Conservation (phyloP, 2,888 invertebrate genomes). For the Cryptocephalus primarius region DNA sequence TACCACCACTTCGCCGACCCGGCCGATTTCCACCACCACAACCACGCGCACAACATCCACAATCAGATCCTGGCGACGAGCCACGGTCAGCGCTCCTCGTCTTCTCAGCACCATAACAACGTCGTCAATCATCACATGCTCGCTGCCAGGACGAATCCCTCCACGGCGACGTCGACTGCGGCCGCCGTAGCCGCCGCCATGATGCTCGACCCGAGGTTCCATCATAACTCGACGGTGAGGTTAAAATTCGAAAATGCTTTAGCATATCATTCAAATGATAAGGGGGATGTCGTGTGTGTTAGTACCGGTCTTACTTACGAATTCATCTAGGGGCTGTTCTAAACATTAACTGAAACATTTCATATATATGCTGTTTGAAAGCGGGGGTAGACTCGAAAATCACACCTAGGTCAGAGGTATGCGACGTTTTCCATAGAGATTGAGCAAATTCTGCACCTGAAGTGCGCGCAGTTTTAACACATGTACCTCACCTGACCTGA, state of each 20-base stretch:
- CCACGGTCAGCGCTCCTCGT: constrained; percentile 23
- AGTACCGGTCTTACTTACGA: no score
- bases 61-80: constrained; percentile 29
- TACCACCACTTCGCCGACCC: constrained; percentile 36
- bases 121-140: constrained; percentile 36
- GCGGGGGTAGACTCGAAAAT: no score
- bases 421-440: no score
- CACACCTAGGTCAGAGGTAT: no score
- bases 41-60: constrained; percentile 33
- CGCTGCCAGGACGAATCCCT: constrained; percentile 28
- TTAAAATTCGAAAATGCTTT: not conserved
- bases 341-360: no score
- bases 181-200: constrained; percentile 40
- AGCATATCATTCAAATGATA: no score
- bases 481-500: no score
- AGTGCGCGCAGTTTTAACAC: no score
- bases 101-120: constrained; percentile 30
- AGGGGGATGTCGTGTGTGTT: no score
- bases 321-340: no score
- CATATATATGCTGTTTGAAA: no score
- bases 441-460: no score
- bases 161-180: constrained; percentile 35
- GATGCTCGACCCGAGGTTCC: constrained; percentile 40
- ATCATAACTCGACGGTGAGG: constrained; percentile 36
- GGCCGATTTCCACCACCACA: constrained; percentile 32